These are phyloP conservation scores for Corella eumyota DNA, from an alignment of 23 tunicate genomes.

Conservation along the genomic window DNA sequence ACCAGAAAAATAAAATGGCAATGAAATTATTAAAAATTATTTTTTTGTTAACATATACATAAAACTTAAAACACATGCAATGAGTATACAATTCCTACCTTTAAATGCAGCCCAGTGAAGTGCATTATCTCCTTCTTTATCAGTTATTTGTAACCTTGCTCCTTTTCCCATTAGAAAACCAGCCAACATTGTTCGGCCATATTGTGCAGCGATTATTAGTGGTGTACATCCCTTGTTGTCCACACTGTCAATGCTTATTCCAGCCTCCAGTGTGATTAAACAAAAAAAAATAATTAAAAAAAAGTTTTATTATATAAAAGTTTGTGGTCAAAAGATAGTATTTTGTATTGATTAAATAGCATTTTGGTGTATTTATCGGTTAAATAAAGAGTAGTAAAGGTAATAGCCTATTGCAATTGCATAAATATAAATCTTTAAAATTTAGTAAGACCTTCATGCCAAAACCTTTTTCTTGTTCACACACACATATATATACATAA, in stretches of 20 bases:
- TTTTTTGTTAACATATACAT: too few relatives aligned
- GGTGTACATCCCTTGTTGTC: slow-evolving; percentile 99
- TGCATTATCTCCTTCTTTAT: slow-evolving; percentile 99
- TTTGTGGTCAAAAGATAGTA: background rate
- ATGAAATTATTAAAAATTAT: too few relatives aligned
- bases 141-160: slow-evolving; percentile 73
- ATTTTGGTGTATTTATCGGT: background rate
- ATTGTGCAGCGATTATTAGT: slow-evolving; percentile 93
- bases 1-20: too few relatives aligned
- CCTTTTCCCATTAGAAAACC: slow-evolving; percentile 97
- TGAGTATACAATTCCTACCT: slow-evolving; percentile 22
- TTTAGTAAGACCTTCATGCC: too few relatives aligned
- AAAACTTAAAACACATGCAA: too few relatives aligned
- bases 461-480: too few relatives aligned
- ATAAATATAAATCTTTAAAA: too few relatives aligned
- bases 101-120: slow-evolving; percentile 99
- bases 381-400: too few relatives aligned
- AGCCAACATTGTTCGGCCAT: slow-evolving; percentile 91
- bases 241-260: slow-evolving; percentile 88
- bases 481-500: too few relatives aligned
- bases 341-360: background rate
- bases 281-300: background rate
- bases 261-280: slow-evolving; percentile 30
- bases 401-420: too few relatives aligned
- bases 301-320: background rate